phyloP scores from a whole-genome alignment of 2,888 invertebrate species.

The Monochamus alternatus region DNA sequence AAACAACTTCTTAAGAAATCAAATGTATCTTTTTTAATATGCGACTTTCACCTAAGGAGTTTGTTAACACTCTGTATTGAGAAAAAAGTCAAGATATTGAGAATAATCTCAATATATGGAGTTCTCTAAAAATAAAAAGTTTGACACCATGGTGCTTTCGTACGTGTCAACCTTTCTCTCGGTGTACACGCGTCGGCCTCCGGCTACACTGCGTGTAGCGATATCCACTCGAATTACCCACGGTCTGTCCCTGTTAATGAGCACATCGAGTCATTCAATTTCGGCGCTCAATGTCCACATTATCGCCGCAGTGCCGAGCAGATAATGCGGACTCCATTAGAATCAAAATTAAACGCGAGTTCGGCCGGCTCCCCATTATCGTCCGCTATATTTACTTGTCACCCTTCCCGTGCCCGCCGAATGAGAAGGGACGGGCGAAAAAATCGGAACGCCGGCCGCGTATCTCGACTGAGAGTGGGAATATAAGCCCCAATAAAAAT shows the following conservation, averaged over 20 bases:
- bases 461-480: no score
- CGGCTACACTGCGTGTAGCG: constrained; percentile 39
- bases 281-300: constrained; percentile 22
- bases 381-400: constrained; percentile 10
- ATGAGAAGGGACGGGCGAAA: background rate
- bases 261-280: constrained; percentile 33
- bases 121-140: no score
- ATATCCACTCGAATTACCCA: constrained; percentile 51
- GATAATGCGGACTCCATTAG: constrained; percentile 23
- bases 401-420: background rate
- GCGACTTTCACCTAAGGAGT: no score
- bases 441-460: no score
- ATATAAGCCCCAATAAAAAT: no score
- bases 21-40: no score
- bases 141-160: no score
- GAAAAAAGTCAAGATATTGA: no score
- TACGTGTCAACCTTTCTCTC: constrained; percentile 21
- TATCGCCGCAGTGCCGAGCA: background rate
- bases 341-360: constrained; percentile 25
- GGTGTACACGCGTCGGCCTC: constrained; percentile 8
- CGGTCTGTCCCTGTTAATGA: constrained; percentile 51
- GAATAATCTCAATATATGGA: no score
- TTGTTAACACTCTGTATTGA: no score
- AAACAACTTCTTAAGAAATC: no score
- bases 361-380: background rate